Evolutionary conservation across 2,888 invertebrate species (phyloP), one percentile per base, ranked within the genome.

Genomic region (Xanthia icteritia): DNA sequence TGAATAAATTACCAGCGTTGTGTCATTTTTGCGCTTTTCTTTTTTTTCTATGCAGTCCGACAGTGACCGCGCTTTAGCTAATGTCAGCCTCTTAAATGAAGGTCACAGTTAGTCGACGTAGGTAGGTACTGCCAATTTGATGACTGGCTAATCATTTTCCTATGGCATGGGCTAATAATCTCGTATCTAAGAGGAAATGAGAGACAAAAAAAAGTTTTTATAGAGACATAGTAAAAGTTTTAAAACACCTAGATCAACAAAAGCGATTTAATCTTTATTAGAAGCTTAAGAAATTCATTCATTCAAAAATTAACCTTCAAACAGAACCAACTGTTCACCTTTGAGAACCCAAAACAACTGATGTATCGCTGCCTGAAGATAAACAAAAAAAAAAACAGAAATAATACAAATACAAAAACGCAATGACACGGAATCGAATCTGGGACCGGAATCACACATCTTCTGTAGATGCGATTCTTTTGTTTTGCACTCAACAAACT

Each of bases 361-460:
- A 86, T 64, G 67, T 73, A 73, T 71, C 82, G 54, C 56, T 42
- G 39, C 2, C 20, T 13, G 2, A 69, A 68, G 42, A 69, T 8
- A 70, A 82, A 54, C 36, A 17, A 70, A 69, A 69, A 72, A 51
- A 63, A 45, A 39, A 51, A 20, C 9, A 45, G 68, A 74, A 68
- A 84, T 39, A 70, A 74, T 69, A 76, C 36, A 70, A 64, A 77
- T 13, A 78, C 63, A 87, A 88, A 86, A 87, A 83, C 73, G n/a
- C 70, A 83, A 85, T 85, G 83, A 87, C 73, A 87, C 79, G 54
- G 78, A 64, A 82, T 82, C 84, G 83, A 86, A 87, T 83, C 78
- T 36, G 20, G 58, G 63, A 90, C 93, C 92, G 93, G 93, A 93
- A 90, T 92, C 91, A 92, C 91, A 91, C 90, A 80, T 91, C 81